phyloP scores from a whole-genome alignment of 2,113 vertebrate genomes.

The Oxygymnocypris stewartii region DNA sequence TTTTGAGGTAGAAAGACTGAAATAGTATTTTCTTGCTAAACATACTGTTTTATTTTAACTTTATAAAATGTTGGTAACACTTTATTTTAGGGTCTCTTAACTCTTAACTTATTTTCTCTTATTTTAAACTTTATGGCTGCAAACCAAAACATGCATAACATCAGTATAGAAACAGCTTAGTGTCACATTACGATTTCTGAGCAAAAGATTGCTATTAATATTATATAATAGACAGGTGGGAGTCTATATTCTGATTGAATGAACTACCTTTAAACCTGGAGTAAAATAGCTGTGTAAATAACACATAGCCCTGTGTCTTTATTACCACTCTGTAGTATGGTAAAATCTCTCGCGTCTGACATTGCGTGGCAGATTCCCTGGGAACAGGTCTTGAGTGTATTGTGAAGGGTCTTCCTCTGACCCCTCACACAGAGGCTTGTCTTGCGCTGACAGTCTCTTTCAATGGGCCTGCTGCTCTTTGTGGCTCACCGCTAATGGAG shows the following conservation, averaged over 20 bases:
- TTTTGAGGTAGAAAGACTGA: no score
- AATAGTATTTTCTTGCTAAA: no score
- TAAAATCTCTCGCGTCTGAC: background rate
- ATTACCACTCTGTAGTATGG: background rate
- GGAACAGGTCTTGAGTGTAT: conserved; percentile 11
- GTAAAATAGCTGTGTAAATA: background rate
- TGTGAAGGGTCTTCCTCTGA: conserved; percentile 6
- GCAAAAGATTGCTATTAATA: background rate
- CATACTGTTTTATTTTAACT: no score
- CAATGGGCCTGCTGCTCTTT: conserved; percentile 21
- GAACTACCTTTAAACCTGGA: background rate
- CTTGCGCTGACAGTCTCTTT: conserved; percentile 39
- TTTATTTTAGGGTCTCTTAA: no score
- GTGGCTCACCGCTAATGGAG: conserved; percentile 45
- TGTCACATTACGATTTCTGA: background rate
- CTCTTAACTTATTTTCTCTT: background rate
- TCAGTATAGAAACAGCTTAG: background rate
- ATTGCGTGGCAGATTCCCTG: background rate
- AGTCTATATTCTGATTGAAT: background rate
- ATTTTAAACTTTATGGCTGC: background rate
- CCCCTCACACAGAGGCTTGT: conserved; percentile 2
- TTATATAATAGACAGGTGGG: background rate
- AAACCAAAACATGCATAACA: background rate
- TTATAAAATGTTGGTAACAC: no score
- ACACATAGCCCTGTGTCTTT: background rate